A percentile compares a stretch with the other conserved stretches of the same genome.
Evolutionary conservation across 2,113 vertebrate genomes (phyloP).

Genomic region (Myotis davidii): DNA sequence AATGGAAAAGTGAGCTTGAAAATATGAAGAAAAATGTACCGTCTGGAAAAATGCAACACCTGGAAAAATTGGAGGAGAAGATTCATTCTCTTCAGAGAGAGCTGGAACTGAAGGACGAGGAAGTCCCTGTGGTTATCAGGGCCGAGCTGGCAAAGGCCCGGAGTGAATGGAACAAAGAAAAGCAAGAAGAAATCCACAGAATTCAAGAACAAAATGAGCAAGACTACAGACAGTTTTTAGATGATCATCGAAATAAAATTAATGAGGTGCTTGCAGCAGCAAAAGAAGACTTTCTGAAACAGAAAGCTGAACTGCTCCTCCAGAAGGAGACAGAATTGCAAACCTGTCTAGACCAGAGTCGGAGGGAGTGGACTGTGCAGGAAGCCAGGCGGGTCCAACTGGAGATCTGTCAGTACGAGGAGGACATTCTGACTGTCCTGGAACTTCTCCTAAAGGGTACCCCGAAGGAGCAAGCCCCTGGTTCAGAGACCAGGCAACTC

Average conservation of each 20-base stretch:
- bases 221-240: constrained; percentile 87
- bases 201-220: constrained; percentile 89
- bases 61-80: constrained; percentile 88
- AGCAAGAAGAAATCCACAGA: constrained; percentile 91
- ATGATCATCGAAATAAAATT: constrained; percentile 89
- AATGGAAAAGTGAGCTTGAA: constrained; percentile 86
- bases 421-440: constrained; percentile 85
- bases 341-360: constrained; percentile 83
- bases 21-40: constrained; percentile 75
- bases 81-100: constrained; percentile 86
- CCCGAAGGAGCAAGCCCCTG: constrained; percentile 78
- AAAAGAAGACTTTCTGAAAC: constrained; percentile 87
- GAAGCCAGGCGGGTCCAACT: constrained; percentile 82
- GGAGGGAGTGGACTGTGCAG: constrained; percentile 87
- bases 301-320: constrained; percentile 86
- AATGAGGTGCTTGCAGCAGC: constrained; percentile 86
- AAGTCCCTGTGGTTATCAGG: constrained; percentile 88
- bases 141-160: constrained; percentile 92
- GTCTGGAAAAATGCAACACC: constrained; percentile 58
- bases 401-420: constrained; percentile 82
- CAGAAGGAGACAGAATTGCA: constrained; percentile 90
- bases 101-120: constrained; percentile 86
- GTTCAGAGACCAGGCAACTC: constrained; percentile 52
- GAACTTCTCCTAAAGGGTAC: constrained; percentile 85
- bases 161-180: constrained; percentile 92